These are phyloP conservation scores for Neoscelio sp. DNA, from an alignment of 2,888 invertebrate species.

Conservation along the genomic window DNA sequence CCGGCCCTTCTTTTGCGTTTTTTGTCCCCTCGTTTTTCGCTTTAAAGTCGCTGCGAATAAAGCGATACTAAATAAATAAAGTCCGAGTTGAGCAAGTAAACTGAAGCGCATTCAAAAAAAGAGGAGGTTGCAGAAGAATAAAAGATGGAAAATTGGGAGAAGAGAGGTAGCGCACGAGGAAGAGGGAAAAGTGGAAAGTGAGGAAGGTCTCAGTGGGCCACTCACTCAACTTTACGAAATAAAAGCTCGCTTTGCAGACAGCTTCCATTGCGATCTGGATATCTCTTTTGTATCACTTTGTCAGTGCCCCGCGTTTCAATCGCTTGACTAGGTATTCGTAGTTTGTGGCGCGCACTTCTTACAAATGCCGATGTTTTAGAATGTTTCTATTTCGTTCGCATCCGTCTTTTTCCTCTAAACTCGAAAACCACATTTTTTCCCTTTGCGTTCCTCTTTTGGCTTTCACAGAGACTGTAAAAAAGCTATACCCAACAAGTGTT, in stretches of 20 bases:
- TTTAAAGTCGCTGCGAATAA: conserved; percentile 59
- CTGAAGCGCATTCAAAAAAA: conserved; percentile 70
- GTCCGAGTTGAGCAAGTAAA: conserved; percentile 72
- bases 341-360: conserved; percentile 74
- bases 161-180: conserved; percentile 46
- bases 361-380: conserved; percentile 68
- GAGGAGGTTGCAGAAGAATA: conserved; percentile 48
- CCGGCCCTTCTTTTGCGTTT: conserved; percentile 44
- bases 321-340: conserved; percentile 75
- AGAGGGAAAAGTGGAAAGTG: conserved; percentile 64
- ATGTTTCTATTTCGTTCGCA: conserved; percentile 50
- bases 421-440: conserved; percentile 56
- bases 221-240: conserved; percentile 80
- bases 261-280: conserved; percentile 80
- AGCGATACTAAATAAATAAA: conserved; percentile 70
- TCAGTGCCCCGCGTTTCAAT: conserved; percentile 75
- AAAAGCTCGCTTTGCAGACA: conserved; percentile 80
- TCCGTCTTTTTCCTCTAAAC: conserved; percentile 43
- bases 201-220: conserved; percentile 75
- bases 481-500: conserved; percentile 31
- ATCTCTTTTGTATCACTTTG: conserved; percentile 78
- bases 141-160: conserved; percentile 50
- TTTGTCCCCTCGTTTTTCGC: conserved; percentile 56
- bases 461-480: conserved; percentile 19
- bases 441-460: conserved; percentile 11